phyloP scores from a whole-genome alignment of 2,888 invertebrate species.

The Epirrhoe tristata region DNA sequence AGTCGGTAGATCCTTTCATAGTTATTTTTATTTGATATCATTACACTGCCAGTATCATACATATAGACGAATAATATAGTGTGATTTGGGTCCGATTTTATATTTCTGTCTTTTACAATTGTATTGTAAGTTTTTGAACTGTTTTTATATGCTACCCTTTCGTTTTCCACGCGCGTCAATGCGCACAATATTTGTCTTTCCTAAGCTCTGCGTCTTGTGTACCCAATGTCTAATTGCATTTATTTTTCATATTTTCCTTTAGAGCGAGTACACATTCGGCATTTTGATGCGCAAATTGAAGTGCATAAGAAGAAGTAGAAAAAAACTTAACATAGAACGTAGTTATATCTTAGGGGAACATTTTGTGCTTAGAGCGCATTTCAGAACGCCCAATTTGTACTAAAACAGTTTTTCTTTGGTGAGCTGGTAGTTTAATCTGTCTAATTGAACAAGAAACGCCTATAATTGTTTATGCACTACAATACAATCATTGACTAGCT shows the following conservation, averaged over 20 bases:
- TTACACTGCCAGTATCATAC: slow-evolving; percentile 84
- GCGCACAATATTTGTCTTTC: slow-evolving; percentile 51
- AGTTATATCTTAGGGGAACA: background rate
- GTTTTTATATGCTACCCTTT: slow-evolving; percentile 68
- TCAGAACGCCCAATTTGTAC: background rate
- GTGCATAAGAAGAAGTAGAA: background rate
- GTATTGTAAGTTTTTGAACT: slow-evolving; percentile 80
- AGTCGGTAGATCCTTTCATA: slow-evolving; percentile 78
- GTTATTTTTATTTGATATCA: slow-evolving; percentile 69
- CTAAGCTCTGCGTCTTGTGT: slow-evolving; percentile 59
- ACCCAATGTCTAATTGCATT: slow-evolving; percentile 2
- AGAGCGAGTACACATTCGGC: background rate
- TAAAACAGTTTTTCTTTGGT: background rate
- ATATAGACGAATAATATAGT: slow-evolving; percentile 77
- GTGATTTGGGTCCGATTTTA: slow-evolving; percentile 81
- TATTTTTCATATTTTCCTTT: background rate
- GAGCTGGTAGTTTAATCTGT: background rate
- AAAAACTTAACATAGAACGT: no score
- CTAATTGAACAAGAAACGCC: background rate
- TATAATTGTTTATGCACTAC: background rate
- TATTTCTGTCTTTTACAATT: slow-evolving; percentile 82
- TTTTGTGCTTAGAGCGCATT: background rate
- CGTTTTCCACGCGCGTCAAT: slow-evolving; percentile 48
- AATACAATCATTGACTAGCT: no score
- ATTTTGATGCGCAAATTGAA: background rate